Evolutionary conservation across 2,888 invertebrate genomes (phyloP).

Genomic region (Adelognathus sp.): DNA sequence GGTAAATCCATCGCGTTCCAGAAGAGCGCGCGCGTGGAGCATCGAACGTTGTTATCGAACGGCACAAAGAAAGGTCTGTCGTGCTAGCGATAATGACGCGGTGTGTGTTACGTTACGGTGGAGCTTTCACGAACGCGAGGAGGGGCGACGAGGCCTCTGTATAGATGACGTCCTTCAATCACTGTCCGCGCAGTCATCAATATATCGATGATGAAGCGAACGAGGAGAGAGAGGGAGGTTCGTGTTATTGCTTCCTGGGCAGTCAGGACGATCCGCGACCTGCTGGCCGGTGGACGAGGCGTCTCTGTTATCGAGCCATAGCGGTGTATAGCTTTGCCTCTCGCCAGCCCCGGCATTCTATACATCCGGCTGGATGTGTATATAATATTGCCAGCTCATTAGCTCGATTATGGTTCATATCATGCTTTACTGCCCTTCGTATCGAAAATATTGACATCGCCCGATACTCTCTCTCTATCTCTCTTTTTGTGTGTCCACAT

Average conservation of each 20-base stretch:
- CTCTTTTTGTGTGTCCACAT: background rate
- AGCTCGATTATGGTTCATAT: constrained; percentile 66
- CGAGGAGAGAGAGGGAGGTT: constrained; percentile 38
- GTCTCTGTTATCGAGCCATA: constrained; percentile 35
- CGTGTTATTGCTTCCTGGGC: constrained; percentile 19
- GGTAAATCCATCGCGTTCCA: background rate
- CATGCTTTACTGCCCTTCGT: constrained; percentile 66
- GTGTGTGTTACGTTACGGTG: constrained; percentile 60
- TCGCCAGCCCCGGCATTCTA: constrained; percentile 26
- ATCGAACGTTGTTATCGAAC: constrained; percentile 7
- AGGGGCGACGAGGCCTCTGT: too few species aligned
- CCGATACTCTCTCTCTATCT: background rate
- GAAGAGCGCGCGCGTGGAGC: background rate
- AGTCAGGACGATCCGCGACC: constrained; percentile 16
- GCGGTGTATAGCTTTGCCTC: background rate
- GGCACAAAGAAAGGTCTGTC: constrained; percentile 38
- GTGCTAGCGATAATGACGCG: constrained; percentile 55
- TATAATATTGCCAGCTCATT: constrained; percentile 72
- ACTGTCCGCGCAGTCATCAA: constrained; percentile 66
- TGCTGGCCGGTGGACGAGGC: constrained; percentile 45
- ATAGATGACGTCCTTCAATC: constrained; percentile 66
- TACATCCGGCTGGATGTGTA: constrained; percentile 46
- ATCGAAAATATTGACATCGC: constrained; percentile 69
- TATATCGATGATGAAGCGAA: constrained; percentile 62
- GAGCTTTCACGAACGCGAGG: constrained; percentile 32